Evolutionary conservation across 1,140 invertebrate species (phyloP), one percentile per base, ranked within the genome.

Genomic region (Sweltsa coloradensis): DNA sequence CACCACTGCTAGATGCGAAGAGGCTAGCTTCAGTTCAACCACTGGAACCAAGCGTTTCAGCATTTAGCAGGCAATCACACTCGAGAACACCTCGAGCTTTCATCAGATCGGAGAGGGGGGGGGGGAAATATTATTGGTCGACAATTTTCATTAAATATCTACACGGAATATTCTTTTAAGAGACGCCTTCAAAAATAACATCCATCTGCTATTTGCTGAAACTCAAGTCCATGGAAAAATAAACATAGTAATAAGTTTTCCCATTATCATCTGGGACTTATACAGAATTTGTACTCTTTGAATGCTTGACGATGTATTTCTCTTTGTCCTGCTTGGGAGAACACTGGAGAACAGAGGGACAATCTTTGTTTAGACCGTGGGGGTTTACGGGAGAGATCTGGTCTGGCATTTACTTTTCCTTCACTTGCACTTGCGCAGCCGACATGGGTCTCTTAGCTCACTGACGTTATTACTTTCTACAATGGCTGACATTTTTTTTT

Each of bases 231-330:
- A 44, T 31, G 27, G 42, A 27, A 47, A 47, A 47, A 47, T 40
- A 47, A 47, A 47, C 29, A 46, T 23, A 39, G n/a, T n/a, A n/a
- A n/a, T n/a, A 39, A 21, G 39, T 25, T 19, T 46, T 22, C 29
- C 29, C 29, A 36, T 34, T 34, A 46, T 46, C 34, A 47, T 41
- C 14, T 26, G 34, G 45, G 45, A 47, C 66, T 71, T 71, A 69
- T 65, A 71, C 61, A 67, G 65, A 69, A 70, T 69, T 71, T 71
- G 68, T 70, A 70, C 68, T 70, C 63, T 68, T 64, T 58, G 56
- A 58, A 55, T 58, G 51, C 50, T 53, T 51, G 24, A 49, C 45
- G 49, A 55, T 55, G 56, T 53, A 55, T 41, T 44, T 44, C 42
- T 44, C n/a, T n/a, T 18, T 14, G 25, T 29, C 22, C 39, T 25